phyloP scores from a whole-genome alignment of 2,113 vertebrate genomes.

The Actenoides lindsayi region DNA sequence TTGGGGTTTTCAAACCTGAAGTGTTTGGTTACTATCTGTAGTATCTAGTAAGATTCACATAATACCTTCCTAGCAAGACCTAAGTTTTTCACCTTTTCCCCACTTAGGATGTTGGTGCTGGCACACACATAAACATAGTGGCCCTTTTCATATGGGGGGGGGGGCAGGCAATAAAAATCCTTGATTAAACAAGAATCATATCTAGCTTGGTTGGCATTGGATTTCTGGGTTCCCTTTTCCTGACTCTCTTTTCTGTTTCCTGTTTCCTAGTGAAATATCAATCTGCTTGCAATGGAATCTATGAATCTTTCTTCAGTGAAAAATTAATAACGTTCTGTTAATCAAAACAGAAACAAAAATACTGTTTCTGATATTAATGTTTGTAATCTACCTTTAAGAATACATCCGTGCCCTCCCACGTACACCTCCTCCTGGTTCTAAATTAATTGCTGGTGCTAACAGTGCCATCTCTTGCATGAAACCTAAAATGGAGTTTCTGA shows the following conservation, averaged over 20 bases:
- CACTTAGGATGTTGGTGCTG: background rate
- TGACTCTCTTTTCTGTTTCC: background rate
- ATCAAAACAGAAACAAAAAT: constrained; percentile 54
- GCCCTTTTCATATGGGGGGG: background rate
- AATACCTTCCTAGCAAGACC: background rate
- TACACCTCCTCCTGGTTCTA: constrained; percentile 7
- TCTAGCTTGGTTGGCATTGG: background rate
- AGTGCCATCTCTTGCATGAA: constrained; percentile 58
- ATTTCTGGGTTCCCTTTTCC: background rate
- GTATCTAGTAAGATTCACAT: background rate
- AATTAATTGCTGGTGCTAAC: constrained; percentile 48
- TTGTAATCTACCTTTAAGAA: constrained; percentile 54
- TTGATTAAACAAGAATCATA: background rate
- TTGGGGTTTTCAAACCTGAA: background rate
- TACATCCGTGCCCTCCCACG: background rate
- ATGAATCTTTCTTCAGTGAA: background rate
- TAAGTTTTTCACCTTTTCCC: background rate
- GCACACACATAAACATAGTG: background rate
- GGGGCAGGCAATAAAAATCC: accelerated
- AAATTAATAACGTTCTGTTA: constrained; percentile 29
- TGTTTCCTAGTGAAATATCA: background rate
- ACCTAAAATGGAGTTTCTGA: constrained; percentile 49
- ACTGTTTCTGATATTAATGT: constrained; percentile 42
- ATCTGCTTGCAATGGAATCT: background rate
- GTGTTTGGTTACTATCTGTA: background rate